phyloP scores from a whole-genome alignment of 2,113 vertebrate species.

The Tragelaphus strepsiceros region DNA sequence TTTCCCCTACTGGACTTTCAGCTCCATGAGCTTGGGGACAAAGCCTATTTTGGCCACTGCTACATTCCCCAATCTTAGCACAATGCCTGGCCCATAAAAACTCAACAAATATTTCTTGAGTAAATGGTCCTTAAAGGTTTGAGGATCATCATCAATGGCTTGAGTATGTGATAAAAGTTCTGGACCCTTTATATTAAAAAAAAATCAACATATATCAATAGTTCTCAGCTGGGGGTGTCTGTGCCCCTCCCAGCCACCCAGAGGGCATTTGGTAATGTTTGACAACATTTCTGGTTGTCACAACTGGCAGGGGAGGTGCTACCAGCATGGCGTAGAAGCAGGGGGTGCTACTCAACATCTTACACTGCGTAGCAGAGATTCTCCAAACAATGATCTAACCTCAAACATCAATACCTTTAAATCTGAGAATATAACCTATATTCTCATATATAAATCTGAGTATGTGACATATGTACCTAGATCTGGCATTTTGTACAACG shows the following conservation, averaged over 20 bases:
- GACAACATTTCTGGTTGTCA: slow-evolving; percentile 52
- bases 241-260: background rate
- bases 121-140: background rate
- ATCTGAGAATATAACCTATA: background rate
- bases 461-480: background rate
- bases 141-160: background rate
- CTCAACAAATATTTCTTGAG: background rate
- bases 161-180: background rate
- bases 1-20: background rate
- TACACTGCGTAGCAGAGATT: background rate
- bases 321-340: background rate
- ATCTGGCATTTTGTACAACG: background rate
- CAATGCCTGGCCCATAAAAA: background rate
- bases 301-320: slow-evolving; percentile 21
- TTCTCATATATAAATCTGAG: background rate
- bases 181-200: background rate
- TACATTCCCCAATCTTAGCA: background rate
- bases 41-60: background rate
- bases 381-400: background rate
- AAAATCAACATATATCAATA: background rate
- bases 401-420: background rate
- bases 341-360: background rate
- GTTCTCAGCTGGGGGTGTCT: background rate
- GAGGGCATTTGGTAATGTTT: slow-evolving; percentile 47
- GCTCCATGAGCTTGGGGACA: background rate